Evolutionary conservation across 1,140 invertebrate species (phyloP), one percentile per base, ranked within the genome.

Genomic region (Scaptomyza pallida): DNA sequence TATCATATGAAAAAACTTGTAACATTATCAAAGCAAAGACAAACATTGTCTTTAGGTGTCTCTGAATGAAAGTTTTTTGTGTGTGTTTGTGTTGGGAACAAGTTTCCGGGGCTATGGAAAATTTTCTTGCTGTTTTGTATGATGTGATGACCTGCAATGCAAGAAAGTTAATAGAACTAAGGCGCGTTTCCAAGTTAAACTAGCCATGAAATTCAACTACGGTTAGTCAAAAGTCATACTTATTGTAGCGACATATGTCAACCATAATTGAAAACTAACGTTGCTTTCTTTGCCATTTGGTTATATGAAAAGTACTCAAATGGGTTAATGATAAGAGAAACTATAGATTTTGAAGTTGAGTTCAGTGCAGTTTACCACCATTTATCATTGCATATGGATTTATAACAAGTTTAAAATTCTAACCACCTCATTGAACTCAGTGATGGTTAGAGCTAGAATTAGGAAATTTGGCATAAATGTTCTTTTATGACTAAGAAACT

Each of bases 11-110:
- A 69, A n/a, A 30, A 69, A 57, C 50, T 70, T 56, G 67, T 50
- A 56, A 50, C 43, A 23, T 56, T 67, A 68, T 47, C 41, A 47
- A n/a, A 69, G 33, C 33, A 37, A 37, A 37, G 12, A 21, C 57
- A 50, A 13, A 48, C 30, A 55, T 64, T 59, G 21, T 47, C n/a
- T 56, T 48, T 48, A 21, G 37, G 12, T 47, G 45, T 19, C 37
- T 19, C 37, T 71, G 50, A 74, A 74, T 71, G 72, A 74, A 74
- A 74, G 72, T 74, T 74, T 37, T 57, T 45, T 43, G 54, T 13
- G 41, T 68, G 40, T 26, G 5, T 23, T 5, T 4, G 23, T 26
- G 19, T 48, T 47, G 47, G 51, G 16, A 26, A 43, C 60, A 62
- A 33, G 62, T 65, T 65, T 65, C 37, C 40, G 44, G 62, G 44